phyloP scores from a whole-genome alignment of 92 coral and sea anemone genomes.

The Epizoanthus scotinus region DNA sequence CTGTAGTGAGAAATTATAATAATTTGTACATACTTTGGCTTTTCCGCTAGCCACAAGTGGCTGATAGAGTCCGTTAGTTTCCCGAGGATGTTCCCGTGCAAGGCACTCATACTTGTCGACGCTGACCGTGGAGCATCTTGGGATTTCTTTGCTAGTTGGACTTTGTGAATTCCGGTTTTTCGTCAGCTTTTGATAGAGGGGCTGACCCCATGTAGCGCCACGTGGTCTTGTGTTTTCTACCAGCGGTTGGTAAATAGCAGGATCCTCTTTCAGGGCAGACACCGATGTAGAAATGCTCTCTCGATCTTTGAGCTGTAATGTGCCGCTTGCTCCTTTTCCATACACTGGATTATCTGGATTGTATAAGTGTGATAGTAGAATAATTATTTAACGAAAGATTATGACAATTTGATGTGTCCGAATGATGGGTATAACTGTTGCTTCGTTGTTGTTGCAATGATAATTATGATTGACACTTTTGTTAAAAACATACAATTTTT shows the following conservation, averaged over 20 bases:
- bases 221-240: slow-evolving; percentile 29
- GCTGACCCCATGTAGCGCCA: slow-evolving; percentile 38
- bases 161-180: slow-evolving; percentile 9
- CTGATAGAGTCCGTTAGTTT: slow-evolving; percentile 21
- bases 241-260: slow-evolving; percentile 21
- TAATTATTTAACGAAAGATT: too few relatives aligned
- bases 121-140: slow-evolving; percentile 10
- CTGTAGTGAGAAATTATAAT: too few relatives aligned
- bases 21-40: neutral
- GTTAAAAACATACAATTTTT: too few relatives aligned
- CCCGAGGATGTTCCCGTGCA: neutral
- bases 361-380: too few relatives aligned
- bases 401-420: too few relatives aligned
- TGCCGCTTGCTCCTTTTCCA: slow-evolving; percentile 16
- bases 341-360: slow-evolving; percentile 29
- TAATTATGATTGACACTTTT: too few relatives aligned
- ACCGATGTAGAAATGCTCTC: slow-evolving; percentile 2
- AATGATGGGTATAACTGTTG: too few relatives aligned
- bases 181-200: slow-evolving; percentile 2
- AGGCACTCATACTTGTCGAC: slow-evolving; percentile 5
- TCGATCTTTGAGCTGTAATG: slow-evolving; percentile 21
- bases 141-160: neutral
- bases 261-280: slow-evolving; percentile 19
- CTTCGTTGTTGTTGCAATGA: too few relatives aligned
- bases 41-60: slow-evolving; percentile 22